phyloP scores from a whole-genome alignment of 2,888 invertebrate species.

The Dinocampus coccinellae region DNA sequence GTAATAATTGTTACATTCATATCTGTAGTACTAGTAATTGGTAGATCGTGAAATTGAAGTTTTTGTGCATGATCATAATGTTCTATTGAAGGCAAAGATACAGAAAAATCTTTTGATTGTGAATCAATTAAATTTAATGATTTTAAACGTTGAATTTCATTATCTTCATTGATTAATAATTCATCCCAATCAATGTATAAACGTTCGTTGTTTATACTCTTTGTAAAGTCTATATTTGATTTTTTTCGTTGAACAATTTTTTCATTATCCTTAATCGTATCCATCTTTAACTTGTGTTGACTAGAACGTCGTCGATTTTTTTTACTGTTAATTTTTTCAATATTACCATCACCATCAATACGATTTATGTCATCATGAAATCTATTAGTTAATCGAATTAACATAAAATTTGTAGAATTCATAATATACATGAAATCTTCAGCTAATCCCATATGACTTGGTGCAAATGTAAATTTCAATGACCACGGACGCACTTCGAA shows the following conservation, averaged over 20 bases:
- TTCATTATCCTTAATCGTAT: conserved; percentile 41
- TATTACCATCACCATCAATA: conserved; percentile 27
- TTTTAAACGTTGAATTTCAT: conserved; percentile 56
- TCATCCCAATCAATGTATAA: conserved; percentile 60
- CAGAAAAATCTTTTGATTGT: conserved; percentile 53
- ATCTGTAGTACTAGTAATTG: conserved; percentile 65
- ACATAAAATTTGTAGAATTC: conserved; percentile 74
- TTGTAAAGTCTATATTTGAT: conserved; percentile 31
- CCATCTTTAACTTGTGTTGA: conserved; percentile 29
- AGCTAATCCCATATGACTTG: conserved; percentile 74
- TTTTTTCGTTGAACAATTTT: conserved; percentile 33
- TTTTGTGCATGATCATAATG: conserved; percentile 58
- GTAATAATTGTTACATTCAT: conserved; percentile 69
- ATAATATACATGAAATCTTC: conserved; percentile 79
- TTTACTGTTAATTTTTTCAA: conserved; percentile 30
- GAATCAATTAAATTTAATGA: conserved; percentile 53
- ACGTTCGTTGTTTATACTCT: conserved; percentile 33
- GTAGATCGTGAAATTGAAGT: conserved; percentile 60
- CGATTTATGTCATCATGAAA: conserved; percentile 64
- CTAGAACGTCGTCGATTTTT: conserved; percentile 32
- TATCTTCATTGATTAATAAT: conserved; percentile 56
- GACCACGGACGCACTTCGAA: conserved; percentile 78
- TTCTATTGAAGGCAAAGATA: conserved; percentile 61
- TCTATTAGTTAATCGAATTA: conserved; percentile 66
- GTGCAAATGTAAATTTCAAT: conserved; percentile 76